phyloP scores from a whole-genome alignment of 2,797 vertebrate species.

The Galaxias olidus region DNA sequence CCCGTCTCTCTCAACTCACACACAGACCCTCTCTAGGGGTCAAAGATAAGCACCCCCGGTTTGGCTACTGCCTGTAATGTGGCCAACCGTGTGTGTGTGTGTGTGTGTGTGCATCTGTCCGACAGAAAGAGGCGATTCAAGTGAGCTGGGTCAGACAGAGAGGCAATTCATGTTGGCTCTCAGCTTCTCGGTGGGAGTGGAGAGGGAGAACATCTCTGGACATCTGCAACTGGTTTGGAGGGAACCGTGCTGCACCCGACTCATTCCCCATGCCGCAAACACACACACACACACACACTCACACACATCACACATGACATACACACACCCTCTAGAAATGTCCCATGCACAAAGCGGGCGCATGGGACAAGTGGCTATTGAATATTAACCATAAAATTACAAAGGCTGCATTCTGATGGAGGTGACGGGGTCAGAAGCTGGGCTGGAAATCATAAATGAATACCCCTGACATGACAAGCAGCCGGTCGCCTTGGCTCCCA shows the following conservation, averaged over 20 bases:
- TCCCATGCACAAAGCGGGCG: conserved; percentile 73
- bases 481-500: conserved; percentile 70
- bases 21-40: conserved; percentile 35
- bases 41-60: conserved; percentile 40
- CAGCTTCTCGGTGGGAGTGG: conserved; percentile 38
- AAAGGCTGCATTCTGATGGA: conserved; percentile 84
- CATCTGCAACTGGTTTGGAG: conserved; percentile 73
- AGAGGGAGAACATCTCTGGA: conserved; percentile 55
- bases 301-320: conserved; percentile 60
- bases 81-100: conserved; percentile 22
- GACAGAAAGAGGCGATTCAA: conserved; percentile 29
- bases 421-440: conserved; percentile 80
- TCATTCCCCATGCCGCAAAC: conserved; percentile 42
- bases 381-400: conserved; percentile 87
- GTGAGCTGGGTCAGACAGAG: conserved; percentile 56
- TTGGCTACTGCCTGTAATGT: conserved; percentile 30
- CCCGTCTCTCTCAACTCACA: conserved; percentile 37
- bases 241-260: conserved; percentile 41
- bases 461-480: conserved; percentile 79
- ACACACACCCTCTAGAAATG: conserved; percentile 63
- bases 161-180: conserved; percentile 43
- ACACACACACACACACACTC: conserved; percentile 38
- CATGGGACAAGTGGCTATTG: conserved; percentile 81
- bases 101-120: conserved; percentile 12
- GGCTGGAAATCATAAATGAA: conserved; percentile 85